A percentile compares a stretch with the other conserved stretches of the same genome.
phyloP scores from a whole-genome alignment of 2,888 invertebrate genomes.

The Monopis laevigella region DNA sequence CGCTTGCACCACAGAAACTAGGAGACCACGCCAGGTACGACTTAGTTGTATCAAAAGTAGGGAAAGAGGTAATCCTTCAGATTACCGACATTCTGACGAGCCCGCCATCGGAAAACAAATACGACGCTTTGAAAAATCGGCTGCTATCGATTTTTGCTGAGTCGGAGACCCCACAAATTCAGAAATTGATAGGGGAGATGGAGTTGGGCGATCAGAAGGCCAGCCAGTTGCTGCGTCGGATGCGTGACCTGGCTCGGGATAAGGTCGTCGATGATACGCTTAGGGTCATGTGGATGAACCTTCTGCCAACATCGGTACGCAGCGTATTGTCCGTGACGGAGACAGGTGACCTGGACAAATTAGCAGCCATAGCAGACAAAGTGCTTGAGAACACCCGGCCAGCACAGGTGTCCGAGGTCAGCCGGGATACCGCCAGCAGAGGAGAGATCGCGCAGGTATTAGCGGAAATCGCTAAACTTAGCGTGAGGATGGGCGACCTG shows the following conservation, averaged over 20 bases:
- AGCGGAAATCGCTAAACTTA: background rate
- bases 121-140: slow-evolving; percentile 7
- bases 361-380: slow-evolving; percentile 12
- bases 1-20: slow-evolving; percentile 18
- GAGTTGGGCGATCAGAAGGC: slow-evolving; percentile 21
- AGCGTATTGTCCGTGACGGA: slow-evolving; percentile 13
- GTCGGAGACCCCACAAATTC: slow-evolving; percentile 17
- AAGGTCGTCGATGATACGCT: slow-evolving; percentile 19
- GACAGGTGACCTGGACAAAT: background rate
- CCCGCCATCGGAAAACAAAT: slow-evolving; percentile 7
- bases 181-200: slow-evolving; percentile 18
- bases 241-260: slow-evolving; percentile 18
- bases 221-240: slow-evolving; percentile 19
- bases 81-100: slow-evolving; percentile 11
- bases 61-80: slow-evolving; percentile 13
- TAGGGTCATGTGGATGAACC: slow-evolving; percentile 19
- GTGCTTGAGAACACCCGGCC: slow-evolving; percentile 8
- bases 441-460: background rate
- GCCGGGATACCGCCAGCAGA: background rate
- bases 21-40: slow-evolving; percentile 18
- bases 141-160: slow-evolving; percentile 11
- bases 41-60: slow-evolving; percentile 17
- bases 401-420: background rate
- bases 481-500: background rate
- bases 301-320: slow-evolving; percentile 16